Percentiles rank a stretch among this genome's conserved stretches.
Evolutionary conservation across 2,888 invertebrate genomes (phyloP).

Genomic region (Anorthoa munda): DNA sequence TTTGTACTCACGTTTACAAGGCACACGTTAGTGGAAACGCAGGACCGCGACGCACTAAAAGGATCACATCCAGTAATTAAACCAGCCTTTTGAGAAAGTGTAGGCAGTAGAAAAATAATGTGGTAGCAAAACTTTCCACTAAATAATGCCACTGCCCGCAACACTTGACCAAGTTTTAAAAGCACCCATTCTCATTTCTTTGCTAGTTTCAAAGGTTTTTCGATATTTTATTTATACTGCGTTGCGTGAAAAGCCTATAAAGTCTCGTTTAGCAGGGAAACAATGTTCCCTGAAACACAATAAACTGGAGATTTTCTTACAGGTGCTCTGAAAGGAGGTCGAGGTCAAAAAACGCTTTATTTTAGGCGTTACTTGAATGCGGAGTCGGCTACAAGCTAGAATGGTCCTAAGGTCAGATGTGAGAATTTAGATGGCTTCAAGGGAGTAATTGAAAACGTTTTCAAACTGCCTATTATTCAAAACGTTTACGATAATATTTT

Average conservation of each 20-base stretch:
- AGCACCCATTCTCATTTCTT: constrained; percentile 37
- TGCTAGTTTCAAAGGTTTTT: constrained; percentile 57
- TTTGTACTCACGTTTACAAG: too few relatives aligned
- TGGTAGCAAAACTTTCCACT: background rate
- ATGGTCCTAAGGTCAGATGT: constrained; percentile 1
- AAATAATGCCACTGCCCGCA: background rate
- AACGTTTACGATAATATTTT: constrained; percentile 9
- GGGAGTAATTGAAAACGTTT: constrained; percentile 13
- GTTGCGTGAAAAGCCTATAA: constrained; percentile 51
- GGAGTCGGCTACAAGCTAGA: constrained; percentile 1
- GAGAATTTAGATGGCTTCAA: background rate
- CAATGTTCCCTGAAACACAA: constrained; percentile 53
- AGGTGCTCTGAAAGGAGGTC: constrained; percentile 47
- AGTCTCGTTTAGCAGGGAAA: constrained; percentile 53
- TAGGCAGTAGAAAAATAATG: background rate
- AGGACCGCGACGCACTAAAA: too few relatives aligned
- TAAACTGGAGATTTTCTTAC: constrained; percentile 56
- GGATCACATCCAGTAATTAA: background rate
- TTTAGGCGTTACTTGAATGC: constrained; percentile 33
- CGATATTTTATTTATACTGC: constrained; percentile 61
- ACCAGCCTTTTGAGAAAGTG: background rate
- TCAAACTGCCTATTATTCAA: background rate
- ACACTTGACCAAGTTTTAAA: constrained; percentile 40
- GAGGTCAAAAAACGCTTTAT: constrained; percentile 42
- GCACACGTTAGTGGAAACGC: too few relatives aligned